Percentiles rank a stretch among this genome's conserved stretches.
Conservation (phyloP, 2,888 invertebrate species). For the Aphodius granarius region DNA sequence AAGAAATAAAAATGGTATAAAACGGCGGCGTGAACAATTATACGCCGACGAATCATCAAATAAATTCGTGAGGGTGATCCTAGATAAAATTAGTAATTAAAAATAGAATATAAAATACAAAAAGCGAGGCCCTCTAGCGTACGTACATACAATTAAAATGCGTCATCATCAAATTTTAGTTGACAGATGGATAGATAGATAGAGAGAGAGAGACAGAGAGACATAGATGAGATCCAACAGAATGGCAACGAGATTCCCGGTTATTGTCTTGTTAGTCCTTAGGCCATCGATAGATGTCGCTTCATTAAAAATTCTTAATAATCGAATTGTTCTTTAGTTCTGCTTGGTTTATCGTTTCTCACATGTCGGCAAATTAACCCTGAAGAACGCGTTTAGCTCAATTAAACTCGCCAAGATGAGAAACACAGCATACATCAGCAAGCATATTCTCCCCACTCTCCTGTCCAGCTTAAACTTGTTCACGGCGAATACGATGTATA, state of each 20-base stretch:
- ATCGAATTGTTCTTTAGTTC: conserved; percentile 19
- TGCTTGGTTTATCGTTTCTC: conserved; percentile 54
- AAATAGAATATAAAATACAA: background rate
- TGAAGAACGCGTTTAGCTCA: conserved; percentile 92
- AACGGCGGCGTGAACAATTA: conserved; percentile 16
- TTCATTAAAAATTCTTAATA: conserved; percentile 15
- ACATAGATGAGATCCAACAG: background rate
- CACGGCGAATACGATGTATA: conserved; percentile 81
- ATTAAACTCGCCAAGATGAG: conserved; percentile 86
- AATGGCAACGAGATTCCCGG: conserved; percentile 1
- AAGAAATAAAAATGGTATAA: conserved; percentile 16
- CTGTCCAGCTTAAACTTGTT: conserved; percentile 87
- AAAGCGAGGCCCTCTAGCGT: background rate
- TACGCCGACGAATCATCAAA: background rate
- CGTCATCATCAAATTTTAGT: background rate
- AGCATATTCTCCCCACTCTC: conserved; percentile 80
- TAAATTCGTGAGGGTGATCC: conserved; percentile 9
- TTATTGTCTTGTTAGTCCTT: background rate
- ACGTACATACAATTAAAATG: background rate
- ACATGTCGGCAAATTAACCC: conserved; percentile 86
- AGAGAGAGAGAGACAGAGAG: background rate
- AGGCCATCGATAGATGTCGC: background rate
- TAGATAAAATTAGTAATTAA: background rate
- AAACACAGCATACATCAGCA: conserved; percentile 86
- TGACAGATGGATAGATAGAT: too few species aligned